Conservation (phyloP, 2,113 vertebrate genomes). For the Tetrax tetrax region DNA sequence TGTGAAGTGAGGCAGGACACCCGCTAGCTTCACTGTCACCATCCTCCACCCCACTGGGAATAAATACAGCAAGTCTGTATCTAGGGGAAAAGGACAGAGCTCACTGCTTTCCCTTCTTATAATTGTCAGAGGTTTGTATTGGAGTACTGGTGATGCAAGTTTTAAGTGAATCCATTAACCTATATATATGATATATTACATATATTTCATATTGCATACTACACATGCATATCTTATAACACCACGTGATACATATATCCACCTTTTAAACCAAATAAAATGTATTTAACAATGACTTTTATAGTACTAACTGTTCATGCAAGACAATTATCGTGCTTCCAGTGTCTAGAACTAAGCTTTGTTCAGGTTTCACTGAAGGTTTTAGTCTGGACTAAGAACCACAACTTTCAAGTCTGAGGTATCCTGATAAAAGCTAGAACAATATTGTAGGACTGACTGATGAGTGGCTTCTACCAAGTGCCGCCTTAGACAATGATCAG, state of each 20-base stretch:
- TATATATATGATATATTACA: background rate
- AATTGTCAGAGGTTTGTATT: background rate
- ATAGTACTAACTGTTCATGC: background rate
- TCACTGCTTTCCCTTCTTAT: background rate
- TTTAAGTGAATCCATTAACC: background rate
- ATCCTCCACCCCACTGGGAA: background rate
- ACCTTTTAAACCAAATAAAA: background rate
- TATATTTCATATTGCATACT: background rate
- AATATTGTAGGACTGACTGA: background rate
- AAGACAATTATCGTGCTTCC: rapidly evolving
- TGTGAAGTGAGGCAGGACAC: background rate
- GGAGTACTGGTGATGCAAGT: rapidly evolving
- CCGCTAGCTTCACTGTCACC: background rate
- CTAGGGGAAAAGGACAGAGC: background rate
- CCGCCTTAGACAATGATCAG: background rate
- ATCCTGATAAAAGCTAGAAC: background rate
- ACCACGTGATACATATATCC: rapidly evolving
- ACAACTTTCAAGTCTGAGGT: background rate
- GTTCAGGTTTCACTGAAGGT: background rate
- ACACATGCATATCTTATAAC: background rate
- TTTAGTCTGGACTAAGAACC: background rate
- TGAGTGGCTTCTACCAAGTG: background rate
- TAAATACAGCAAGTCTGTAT: background rate
- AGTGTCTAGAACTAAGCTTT: background rate
- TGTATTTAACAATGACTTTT: background rate